Evolutionary conservation across 2,888 invertebrate species (phyloP), one percentile per base, ranked within the genome.

Genomic region (Heteromyza rotundicornis): DNA sequence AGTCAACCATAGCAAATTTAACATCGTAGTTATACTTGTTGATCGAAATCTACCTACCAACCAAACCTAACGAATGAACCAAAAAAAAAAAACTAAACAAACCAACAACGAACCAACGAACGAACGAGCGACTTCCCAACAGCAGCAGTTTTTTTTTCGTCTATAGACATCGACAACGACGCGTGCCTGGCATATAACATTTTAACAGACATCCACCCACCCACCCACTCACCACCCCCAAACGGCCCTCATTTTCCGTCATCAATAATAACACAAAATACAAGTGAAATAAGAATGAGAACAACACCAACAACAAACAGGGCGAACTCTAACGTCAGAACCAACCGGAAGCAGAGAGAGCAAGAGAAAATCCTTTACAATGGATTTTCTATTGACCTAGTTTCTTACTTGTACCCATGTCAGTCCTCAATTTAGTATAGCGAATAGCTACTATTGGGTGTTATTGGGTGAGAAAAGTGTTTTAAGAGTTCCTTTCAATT

Each of bases 341-440:
- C 20, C 50, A 32, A 55, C 10, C n/a, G 27, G n/a, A 40, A 40
- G 14, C 5, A 40, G 40, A 32, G 12, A 24, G 66, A 55, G 63
- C 51, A 60, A 8, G 61, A 52, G 49, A 59, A 65, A 71, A 72
- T 68, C 74, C 74, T 73, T 76, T 70, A 65, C 68, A 64, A 63
- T 64, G 53, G 60, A 68, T 66, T 68, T 75, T 70, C 68, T 73
- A 70, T 70, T 76, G 77, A 78, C 76, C 76, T 68, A 78, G 71
- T 69, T 77, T 70, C 56, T 60, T 47, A 32, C 49, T 35, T 23
- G 19, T 20, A 17, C 22, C 19, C 52, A 52, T 56, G 61, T 62
- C 62, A 59, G 62, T 62, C 52, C 53, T 47, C 17, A 2, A 12
- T 47, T 20, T 5, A 47, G 19, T 47, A 19, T 47, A 14, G 47